Base-by-base conservation (phyloP, 2,888 invertebrate species). In the Gibbula magus region DNA sequence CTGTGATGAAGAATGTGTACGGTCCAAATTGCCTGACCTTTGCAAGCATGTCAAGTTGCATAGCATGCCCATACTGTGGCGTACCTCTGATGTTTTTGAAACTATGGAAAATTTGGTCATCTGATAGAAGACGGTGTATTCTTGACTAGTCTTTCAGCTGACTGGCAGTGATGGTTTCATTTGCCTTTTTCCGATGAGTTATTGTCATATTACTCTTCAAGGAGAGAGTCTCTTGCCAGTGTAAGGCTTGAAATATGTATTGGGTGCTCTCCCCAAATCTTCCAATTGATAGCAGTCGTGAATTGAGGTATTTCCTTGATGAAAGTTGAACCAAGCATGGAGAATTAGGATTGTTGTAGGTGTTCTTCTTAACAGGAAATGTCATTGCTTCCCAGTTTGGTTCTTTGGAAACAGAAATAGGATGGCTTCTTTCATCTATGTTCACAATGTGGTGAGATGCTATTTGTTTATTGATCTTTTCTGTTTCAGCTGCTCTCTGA, bases 1-100 rank as follows among this genome's bases (percentile, higher is more conserved):
- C 81, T 29, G 83, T 77, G 7, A 85, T 51, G 54, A 82, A 85
- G 25, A 85, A 85, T 45, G 83, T 84, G 73, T 85, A 84, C 39
- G 83, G 80, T 22, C 83, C 83, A 29, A 81, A 75, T 61, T 84
- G 84, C 73, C 83, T 45, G 7, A 85, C 52, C 77, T 84, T 85
- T 39, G 81, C 81, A 32, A 85, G 74, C 81, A 81, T 81, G 52
- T 84, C 83, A 35, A 79, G 61, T 22, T 83, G 80, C 82, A 83
- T 82, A 76, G 81, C 73, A 20, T 84, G 74, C 79, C 80, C 82
- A 39, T 79, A 82, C 66, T 80, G 79, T 25, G 84, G 81, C 29
- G 82, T 77, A 16, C 81, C 80, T 20, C 84, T 73, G 52, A 82
- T 80, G 66, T 79, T 79, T 80, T 77, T 79, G 66, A 82, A 82